These are phyloP conservation scores for Rhynchotus rufescens DNA, from an alignment of 2,797 vertebrate species.

Conservation along the genomic window DNA sequence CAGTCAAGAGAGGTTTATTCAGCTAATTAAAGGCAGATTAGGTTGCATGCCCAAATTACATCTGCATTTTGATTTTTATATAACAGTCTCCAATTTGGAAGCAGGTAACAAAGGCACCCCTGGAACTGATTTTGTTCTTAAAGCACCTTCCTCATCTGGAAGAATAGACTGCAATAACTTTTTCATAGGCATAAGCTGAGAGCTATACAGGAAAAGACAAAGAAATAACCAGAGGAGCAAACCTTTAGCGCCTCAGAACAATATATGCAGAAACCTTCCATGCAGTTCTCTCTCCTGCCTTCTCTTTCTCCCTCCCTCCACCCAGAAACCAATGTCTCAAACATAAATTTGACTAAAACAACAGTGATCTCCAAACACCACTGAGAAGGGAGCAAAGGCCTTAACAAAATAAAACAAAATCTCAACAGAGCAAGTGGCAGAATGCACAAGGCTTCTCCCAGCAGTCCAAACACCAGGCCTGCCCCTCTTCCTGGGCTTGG, in stretches of 20 bases:
- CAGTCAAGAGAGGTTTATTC: background rate
- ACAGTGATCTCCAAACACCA: background rate
- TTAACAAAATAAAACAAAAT: background rate
- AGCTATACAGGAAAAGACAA: fast-evolving
- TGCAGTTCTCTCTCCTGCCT: background rate
- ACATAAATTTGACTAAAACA: background rate
- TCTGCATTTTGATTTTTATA: background rate
- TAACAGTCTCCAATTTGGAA: background rate
- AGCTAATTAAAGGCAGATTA: background rate
- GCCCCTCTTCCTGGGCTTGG: background rate
- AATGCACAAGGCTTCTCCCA: background rate
- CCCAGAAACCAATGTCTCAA: background rate
- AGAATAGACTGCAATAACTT: background rate
- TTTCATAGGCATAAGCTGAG: background rate
- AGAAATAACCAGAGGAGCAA: background rate
- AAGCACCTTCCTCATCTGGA: background rate
- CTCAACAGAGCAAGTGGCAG: background rate
- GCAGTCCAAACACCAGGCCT: background rate
- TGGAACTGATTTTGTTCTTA: background rate
- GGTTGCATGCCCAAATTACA: background rate
- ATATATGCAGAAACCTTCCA: background rate
- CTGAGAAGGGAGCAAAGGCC: fast-evolving
- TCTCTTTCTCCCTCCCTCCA: background rate
- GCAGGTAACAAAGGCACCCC: background rate
- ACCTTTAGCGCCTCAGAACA: background rate